Evolutionary conservation across 1,140 invertebrate species (phyloP), one percentile per base, ranked within the genome.

Genomic region (Andrena cerasifolii): DNA sequence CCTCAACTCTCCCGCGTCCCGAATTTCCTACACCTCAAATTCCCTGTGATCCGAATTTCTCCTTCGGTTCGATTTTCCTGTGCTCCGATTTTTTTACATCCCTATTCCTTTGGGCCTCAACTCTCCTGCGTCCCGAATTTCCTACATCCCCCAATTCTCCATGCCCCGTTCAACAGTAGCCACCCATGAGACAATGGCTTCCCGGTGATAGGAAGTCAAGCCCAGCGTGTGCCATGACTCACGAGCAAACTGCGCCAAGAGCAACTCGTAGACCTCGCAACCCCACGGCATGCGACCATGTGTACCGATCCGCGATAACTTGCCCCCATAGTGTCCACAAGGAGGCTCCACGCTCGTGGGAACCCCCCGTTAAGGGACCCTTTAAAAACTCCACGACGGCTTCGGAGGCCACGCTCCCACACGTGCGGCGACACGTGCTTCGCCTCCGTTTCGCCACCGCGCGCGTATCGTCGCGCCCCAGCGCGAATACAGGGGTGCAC

Each of bases 341-440:
- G 28, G 47, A 28, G 43, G 67, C 63, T 53, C 59, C 75, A 24
- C 6, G 14, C 47, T 24, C 79, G 76, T 80, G 79, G 79, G 79
- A 80, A 80, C 26, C 12, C 36, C 28, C 33, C 6, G 33, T 70
- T 28, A 59, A 79, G 33, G 26, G 49, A 40, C 65, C 76, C 77
- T 78, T 79, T 63, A n/a, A n/a, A n/a, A n/a, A n/a, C n/a, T n/a
- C n/a, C n/a, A n/a, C n/a, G n/a, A n/a, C n/a, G n/a, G n/a, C n/a
- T n/a, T n/a, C n/a, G 21, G 58, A 58, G 73, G 59, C 45, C 47
- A 47, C 56, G 12, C 51, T n/a, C 24, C 45, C 67, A 79, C 77
- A 59, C 79, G 77, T 81, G 68, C 54, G 74, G 12, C 54, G 68
- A 81, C 79, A 74, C 79, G 66, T 74, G 79, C 71, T 40, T 21